Base-by-base conservation (phyloP, 2,113 vertebrate species). In the Takifugu flavidus region DNA sequence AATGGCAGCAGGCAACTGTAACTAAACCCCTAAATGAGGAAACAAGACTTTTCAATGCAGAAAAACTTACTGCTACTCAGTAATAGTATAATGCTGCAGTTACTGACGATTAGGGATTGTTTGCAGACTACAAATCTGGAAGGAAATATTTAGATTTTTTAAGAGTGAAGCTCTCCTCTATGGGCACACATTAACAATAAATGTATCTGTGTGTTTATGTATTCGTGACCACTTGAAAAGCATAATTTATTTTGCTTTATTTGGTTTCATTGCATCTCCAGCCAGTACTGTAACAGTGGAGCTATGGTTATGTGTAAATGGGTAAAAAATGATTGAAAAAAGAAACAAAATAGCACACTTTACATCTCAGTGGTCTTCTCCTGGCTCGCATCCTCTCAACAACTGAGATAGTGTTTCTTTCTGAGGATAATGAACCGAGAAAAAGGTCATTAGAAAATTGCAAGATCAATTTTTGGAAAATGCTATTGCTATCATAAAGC, bases 361-460 rank as follows among this genome's bases (percentile, higher is more conserved):
- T 45, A 45, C 5, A 45, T 45, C 53, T 51, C 59, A 47, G 34
- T 29, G 78, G 56, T 76, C 64, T 65, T 72, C 44, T 88, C 72
- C 59, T 69, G 75, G 53, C 59, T 79, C 70, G 58, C 59, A 80
- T 79, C 68, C 70, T 75, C 72, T 76, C 53, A 74, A 72, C 72
- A 65, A 12, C 47, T 25, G 74, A 73, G 66, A 69, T 62, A 53
- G 66, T 75, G 84, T 74, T 79, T 31, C 29, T 6, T 31, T 31
- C 4, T 81, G 72, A 73, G 74, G 59, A 82, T 89, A 91, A 89
- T 90, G 87, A 90, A 85, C 79, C 80, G 54, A 74, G 73, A 72
- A 86, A 80, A 82, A 76, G 74, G 82, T 83, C 78, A 79, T 83
- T 85, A 83, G 70, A 79, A 86, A 88, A 85, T 49, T 70, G 87